phyloP scores from a whole-genome alignment of 2,797 vertebrate genomes.

The Xerus rutilus region DNA sequence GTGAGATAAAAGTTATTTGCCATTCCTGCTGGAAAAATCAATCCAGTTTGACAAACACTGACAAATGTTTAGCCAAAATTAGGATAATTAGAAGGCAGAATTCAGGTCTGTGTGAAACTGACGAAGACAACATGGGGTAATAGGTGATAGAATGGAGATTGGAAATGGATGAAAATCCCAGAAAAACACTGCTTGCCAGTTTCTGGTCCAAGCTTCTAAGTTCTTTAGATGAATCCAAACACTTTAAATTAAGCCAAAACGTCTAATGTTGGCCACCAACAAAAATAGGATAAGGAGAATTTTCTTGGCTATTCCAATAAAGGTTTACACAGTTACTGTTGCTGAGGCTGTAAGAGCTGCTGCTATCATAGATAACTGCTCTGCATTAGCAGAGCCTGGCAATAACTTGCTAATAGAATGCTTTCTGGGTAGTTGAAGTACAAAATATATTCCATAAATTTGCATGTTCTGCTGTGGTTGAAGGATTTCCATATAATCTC shows the following conservation, averaged over 20 bases:
- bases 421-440: constrained; percentile 64
- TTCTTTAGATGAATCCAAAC: background rate
- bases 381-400: constrained; percentile 45
- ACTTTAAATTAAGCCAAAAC: constrained; percentile 55
- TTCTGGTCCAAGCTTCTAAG: background rate
- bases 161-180: background rate
- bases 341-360: background rate
- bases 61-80: constrained; percentile 52
- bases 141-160: background rate
- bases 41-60: background rate
- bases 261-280: constrained; percentile 20
- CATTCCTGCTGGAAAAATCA: constrained; percentile 42
- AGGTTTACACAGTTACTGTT: background rate
- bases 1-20: constrained; percentile 53
- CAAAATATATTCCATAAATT: constrained; percentile 71
- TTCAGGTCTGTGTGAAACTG: background rate
- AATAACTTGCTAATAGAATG: constrained; percentile 67
- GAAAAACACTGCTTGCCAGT: background rate
- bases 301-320: constrained; percentile 4
- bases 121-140: background rate
- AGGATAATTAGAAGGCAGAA: constrained; percentile 32
- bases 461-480: constrained; percentile 71
- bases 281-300: background rate
- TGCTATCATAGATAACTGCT: constrained; percentile 50
- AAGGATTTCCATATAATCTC: constrained; percentile 69